These are phyloP conservation scores for Corythucha ciliata DNA, from an alignment of 2,888 invertebrate species.

Conservation along the genomic window DNA sequence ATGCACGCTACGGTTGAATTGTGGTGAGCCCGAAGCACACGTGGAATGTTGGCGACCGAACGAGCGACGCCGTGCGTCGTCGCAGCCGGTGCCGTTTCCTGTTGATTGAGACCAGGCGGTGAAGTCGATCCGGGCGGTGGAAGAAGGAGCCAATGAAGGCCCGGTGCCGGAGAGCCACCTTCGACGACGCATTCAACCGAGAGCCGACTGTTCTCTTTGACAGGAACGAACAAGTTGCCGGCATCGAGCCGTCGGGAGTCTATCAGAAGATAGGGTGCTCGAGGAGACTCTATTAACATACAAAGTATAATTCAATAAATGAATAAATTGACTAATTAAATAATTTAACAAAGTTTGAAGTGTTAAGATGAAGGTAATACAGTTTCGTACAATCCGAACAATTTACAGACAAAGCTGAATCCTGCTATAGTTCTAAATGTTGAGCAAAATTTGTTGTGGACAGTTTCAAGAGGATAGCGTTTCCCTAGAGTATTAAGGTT, in stretches of 20 bases:
- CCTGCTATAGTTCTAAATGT: no score
- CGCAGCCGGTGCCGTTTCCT: slow-evolving; percentile 23
- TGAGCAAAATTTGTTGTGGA: no score
- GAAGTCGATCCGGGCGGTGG: slow-evolving; percentile 39
- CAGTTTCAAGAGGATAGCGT: no score
- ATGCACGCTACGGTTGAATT: slow-evolving; percentile 76
- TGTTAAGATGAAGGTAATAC: no score
- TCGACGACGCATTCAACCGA: slow-evolving; percentile 79
- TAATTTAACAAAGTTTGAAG: no score
- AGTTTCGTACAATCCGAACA: no score
- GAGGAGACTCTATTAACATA: slow-evolving; percentile 78
- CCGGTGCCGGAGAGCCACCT: slow-evolving; percentile 62
- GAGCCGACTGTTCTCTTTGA: slow-evolving; percentile 72
- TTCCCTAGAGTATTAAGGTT: no score
- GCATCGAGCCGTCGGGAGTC: slow-evolving; percentile 77
- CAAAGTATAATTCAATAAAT: no score
- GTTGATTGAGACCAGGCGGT: slow-evolving; percentile 39
- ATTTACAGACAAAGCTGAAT: no score
- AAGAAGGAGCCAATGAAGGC: slow-evolving; percentile 48
- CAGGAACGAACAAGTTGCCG: slow-evolving; percentile 78
- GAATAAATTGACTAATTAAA: no score
- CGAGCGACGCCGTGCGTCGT: slow-evolving; percentile 37
- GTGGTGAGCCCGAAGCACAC: slow-evolving; percentile 73
- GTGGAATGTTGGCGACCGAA: slow-evolving; percentile 58
- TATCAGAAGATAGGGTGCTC: slow-evolving; percentile 74